These are phyloP conservation scores for Stomatorhinus ivindoensis DNA, from an alignment of 2,113 vertebrate genomes.

Conservation along the genomic window DNA sequence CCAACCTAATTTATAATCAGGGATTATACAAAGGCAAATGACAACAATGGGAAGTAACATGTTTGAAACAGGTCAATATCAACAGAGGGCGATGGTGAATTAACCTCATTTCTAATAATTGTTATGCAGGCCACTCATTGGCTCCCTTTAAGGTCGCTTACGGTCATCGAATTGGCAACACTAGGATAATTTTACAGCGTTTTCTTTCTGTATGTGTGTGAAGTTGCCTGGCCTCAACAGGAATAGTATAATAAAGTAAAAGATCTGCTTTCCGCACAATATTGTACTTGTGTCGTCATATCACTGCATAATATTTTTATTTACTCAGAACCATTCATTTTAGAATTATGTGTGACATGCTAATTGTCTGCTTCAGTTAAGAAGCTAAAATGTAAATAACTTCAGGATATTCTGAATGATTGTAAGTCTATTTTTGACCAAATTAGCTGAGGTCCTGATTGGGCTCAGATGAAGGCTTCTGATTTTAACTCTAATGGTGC, in stretches of 20 bases:
- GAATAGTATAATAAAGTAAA: neutral
- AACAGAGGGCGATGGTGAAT: neutral
- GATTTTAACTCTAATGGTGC: conserved; percentile 26
- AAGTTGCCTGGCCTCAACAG: neutral
- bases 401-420: conserved; percentile 36
- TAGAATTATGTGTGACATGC: conserved; percentile 50
- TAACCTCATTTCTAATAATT: neutral
- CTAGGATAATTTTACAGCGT: neutral
- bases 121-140: neutral
- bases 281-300: conserved; percentile 25
- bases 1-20: neutral
- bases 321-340: conserved; percentile 47
- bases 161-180: neutral
- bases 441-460: neutral
- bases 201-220: neutral
- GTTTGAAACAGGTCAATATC: neutral
- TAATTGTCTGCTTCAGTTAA: conserved; percentile 51
- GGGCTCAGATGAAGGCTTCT: conserved; percentile 35
- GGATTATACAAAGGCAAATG: too few relatives aligned
- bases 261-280: conserved; percentile 19
- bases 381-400: conserved; percentile 45
- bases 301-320: neutral
- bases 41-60: neutral
- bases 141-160: neutral
- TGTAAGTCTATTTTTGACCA: conserved; percentile 48